Base-by-base conservation (phyloP, 2,888 invertebrate species). In the Darwinula stevensoni region DNA sequence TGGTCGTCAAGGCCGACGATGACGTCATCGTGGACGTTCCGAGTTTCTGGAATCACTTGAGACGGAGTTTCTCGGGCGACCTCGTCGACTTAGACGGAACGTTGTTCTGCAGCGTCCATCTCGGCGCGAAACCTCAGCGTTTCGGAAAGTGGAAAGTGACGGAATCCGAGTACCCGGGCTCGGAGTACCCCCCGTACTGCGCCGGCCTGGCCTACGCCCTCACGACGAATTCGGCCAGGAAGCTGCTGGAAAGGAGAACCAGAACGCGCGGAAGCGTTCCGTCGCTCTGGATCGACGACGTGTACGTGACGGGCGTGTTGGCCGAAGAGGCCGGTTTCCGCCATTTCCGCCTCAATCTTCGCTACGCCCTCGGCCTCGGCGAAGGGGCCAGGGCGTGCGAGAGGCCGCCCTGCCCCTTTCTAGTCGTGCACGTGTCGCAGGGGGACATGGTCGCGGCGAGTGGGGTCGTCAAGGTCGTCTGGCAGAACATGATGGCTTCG, bases 221-320 rank as follows among this genome's bases (percentile, higher is more conserved):
- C 22, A 22, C 22, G 22, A 6, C n/a, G n/a, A n/a, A 22, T 22
- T 6, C 22, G 9, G 22, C 22, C n/a, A 22, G 22, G n/a, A n/a
- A 22, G 9, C 6, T 22, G 22, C n/a, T n/a, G n/a, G n/a, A n/a
- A n/a, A n/a, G n/a, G n/a, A n/a, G n/a, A n/a, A n/a, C 6, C 22
- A 22, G 22, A n/a, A 9, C 22, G n/a, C n/a, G 9, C 22, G n/a
- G 6, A 6, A 22, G 22, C 6, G 22, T 22, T 6, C 22, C 22
- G 6, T 22, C 22, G 6, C n/a, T 22, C n/a, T 22, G 22, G 22
- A 22, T 22, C 6, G 22, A 22, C n/a, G 22, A 22, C 22, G 22
- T 22, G 22, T 22, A 22, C 22, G 22, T 22, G 9, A 22, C 22
- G 6, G 22, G 22, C 22, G n/a, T 22, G 22, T n/a, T 22, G 22